Percentiles rank a stretch among this genome's conserved stretches.
phyloP scores from a whole-genome alignment of 2,888 invertebrate species.

The Bursaphelenchus okinawaensis region DNA sequence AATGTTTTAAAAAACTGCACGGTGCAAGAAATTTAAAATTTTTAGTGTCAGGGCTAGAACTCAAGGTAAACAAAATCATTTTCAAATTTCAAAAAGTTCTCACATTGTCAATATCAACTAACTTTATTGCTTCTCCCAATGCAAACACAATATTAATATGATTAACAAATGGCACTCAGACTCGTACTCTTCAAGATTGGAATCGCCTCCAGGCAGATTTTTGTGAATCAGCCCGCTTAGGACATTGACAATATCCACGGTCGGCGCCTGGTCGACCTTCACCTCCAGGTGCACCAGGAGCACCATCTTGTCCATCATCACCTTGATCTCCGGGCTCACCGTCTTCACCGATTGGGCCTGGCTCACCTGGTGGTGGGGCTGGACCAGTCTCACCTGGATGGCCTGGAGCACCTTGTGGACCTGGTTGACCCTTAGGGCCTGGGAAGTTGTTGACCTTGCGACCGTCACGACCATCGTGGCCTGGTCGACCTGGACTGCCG shows the following conservation, averaged over 20 bases:
- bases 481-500: neutral
- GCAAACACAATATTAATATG: too few species aligned
- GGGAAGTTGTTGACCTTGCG: neutral
- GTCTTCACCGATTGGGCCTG: neutral
- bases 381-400: neutral
- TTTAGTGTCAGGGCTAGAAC: too few species aligned
- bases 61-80: too few species aligned
- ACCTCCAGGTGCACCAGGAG: neutral
- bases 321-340: neutral
- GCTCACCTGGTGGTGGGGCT: neutral
- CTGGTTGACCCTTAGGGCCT: neutral
- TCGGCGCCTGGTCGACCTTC: neutral
- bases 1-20: too few species aligned
- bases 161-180: too few species aligned
- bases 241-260: neutral
- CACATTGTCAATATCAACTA: too few species aligned
- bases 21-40: too few species aligned
- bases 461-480: neutral
- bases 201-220: neutral
- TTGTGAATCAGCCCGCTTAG: neutral
- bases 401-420: neutral
- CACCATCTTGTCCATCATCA: neutral
- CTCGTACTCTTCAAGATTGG: too few species aligned
- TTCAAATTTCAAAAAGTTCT: too few species aligned
- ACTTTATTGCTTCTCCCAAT: too few species aligned